Percentiles rank a stretch among this genome's conserved stretches.
These are phyloP conservation scores for Etheostoma cragini DNA, from an alignment of 2,113 vertebrate genomes.

Conservation along the genomic window DNA sequence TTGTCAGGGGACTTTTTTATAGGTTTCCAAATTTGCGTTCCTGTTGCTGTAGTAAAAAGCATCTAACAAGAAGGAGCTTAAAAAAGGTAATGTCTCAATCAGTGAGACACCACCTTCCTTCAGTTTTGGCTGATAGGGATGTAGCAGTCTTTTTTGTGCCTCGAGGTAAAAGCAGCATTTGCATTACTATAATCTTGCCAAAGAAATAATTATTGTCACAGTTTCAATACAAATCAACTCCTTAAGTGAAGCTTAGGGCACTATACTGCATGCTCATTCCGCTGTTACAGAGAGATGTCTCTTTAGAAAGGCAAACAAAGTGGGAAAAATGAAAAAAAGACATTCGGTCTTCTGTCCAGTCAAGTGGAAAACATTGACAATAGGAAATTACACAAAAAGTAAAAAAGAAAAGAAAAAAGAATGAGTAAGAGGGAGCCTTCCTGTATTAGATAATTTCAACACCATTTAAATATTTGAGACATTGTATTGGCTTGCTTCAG, in stretches of 20 bases:
- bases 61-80: conserved; percentile 38
- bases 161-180: conserved; percentile 74
- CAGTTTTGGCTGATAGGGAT: conserved; percentile 60
- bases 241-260: conserved; percentile 68
- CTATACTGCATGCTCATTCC: conserved; percentile 57
- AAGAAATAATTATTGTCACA: conserved; percentile 53
- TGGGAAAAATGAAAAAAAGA: conserved; percentile 19
- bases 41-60: conserved; percentile 72
- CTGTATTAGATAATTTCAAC: conserved; percentile 46
- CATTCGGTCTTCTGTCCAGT: conserved; percentile 82
- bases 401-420: conserved; percentile 38
- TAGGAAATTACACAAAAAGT: conserved; percentile 46
- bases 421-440: conserved; percentile 47
- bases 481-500: conserved; percentile 37
- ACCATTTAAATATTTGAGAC: conserved; percentile 46
- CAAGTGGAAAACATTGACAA: conserved; percentile 59
- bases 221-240: conserved; percentile 61
- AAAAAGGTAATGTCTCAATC: conserved; percentile 11
- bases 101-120: conserved; percentile 25
- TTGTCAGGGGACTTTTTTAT: background rate
- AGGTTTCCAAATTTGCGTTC: conserved; percentile 51
- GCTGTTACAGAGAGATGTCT: conserved; percentile 67
- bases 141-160: conserved; percentile 58
- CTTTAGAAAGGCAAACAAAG: conserved; percentile 58
- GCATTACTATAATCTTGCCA: conserved; percentile 49